Evolutionary conservation across 2,888 invertebrate species (phyloP), one percentile per base, ranked within the genome.

Genomic region (Scaptomyza reducta): DNA sequence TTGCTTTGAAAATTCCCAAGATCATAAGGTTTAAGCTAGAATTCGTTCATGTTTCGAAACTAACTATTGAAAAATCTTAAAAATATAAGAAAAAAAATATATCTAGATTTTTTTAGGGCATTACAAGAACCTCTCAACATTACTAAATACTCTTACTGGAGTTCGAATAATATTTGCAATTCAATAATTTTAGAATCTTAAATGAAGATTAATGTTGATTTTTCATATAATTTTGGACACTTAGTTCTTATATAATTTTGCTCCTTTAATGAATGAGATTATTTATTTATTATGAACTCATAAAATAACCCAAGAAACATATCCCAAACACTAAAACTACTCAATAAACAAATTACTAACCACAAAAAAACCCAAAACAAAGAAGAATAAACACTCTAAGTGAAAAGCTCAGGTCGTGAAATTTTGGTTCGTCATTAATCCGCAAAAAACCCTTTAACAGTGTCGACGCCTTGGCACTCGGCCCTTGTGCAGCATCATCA

Each of bases 381-480:
- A 18, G 18, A 10, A 49, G 73, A 78, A 79, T 66, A 75, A 77
- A 65, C 63, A 62, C 13, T 38, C 1, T 79, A 22, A 22, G 22
- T 22, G 22, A 22, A 22, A 22, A 22, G 89, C 89, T 90, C 89
- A 91, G 91, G 89, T 84, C 90, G 90, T 89, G 91, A 91, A 91
- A 85, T 91, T 92, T 90, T 38, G 9, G 38, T 38, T 91, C 91
- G 90, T 90, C 91, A 90, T 90, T 92, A 90, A 91, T 91, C 78
- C 16, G 3, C 11, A 5, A 11, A 38, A 38, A n/a, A 83, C 54
- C 89, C 3, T 40, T 40, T 10, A 90, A 91, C 91, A 90, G 90
- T 91, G 65, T 89, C 91, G 87, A 87, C 91, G 78, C 91, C 91
- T 76, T 92, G 92, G 92, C 92, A 92, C 85, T 92, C 92, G 88